A percentile compares a stretch with the other conserved stretches of the same genome.
These are phyloP conservation scores for Ochotona princeps DNA, from an alignment of 2,113 vertebrate genomes.

Conservation along the genomic window DNA sequence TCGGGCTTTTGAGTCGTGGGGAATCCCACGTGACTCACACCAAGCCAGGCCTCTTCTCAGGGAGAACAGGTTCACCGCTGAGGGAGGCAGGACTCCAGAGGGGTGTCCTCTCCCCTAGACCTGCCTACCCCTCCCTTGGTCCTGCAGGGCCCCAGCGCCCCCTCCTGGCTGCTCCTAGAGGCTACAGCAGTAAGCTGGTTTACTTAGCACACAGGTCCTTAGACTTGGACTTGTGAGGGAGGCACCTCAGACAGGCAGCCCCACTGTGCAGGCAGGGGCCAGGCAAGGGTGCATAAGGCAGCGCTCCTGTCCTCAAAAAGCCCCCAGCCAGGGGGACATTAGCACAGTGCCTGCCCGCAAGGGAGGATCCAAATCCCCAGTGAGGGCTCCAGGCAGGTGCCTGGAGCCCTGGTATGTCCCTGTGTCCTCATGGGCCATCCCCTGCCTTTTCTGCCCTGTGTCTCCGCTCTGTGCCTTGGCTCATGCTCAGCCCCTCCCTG, in stretches of 20 bases:
- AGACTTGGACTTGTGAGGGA: not conserved
- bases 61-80: not conserved
- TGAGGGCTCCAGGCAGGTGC: not conserved
- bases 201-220: not conserved
- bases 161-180: not conserved
- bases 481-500: not conserved
- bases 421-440: not conserved
- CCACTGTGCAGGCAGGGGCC: not conserved
- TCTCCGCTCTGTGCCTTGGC: conserved; percentile 73
- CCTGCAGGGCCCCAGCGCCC: not conserved
- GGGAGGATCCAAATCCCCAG: not conserved
- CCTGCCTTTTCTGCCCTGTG: conserved; percentile 12
- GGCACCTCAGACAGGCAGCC: not conserved
- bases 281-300: not conserved
- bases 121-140: not conserved
- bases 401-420: not conserved
- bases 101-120: not conserved
- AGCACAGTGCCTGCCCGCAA: not conserved
- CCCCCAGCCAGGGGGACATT: not conserved
- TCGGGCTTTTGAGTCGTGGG: not conserved
- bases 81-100: not conserved
- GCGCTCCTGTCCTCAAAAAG: not conserved
- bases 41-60: conserved; percentile 43
- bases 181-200: not conserved
- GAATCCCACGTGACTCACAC: not conserved